Conservation (phyloP, 2,888 invertebrate genomes). For the Tenthredo livida region DNA sequence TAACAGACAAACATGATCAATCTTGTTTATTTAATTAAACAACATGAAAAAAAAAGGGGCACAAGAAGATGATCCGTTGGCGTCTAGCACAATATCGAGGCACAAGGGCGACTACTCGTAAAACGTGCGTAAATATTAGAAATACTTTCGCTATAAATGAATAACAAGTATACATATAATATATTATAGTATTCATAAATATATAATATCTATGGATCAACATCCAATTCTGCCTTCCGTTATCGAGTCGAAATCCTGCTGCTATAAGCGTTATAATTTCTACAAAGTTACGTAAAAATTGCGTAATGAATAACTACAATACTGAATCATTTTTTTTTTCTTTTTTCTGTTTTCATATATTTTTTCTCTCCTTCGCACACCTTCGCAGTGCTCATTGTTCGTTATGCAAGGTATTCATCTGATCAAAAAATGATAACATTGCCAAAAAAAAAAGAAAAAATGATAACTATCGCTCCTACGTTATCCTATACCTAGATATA, state of each 20-base stretch:
- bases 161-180: not conserved
- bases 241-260: constrained; percentile 16
- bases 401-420: not conserved
- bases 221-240: not conserved
- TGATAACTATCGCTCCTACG: not conserved
- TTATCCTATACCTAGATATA: not conserved
- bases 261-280: not conserved
- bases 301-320: not conserved
- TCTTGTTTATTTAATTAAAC: not conserved
- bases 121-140: not conserved
- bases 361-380: not conserved
- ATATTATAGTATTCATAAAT: not conserved
- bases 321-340: not conserved
- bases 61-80: not conserved
- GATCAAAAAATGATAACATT: not conserved
- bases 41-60: not conserved
- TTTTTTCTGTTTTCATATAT: not conserved
- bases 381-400: not conserved
- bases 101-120: not conserved
- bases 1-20: not conserved
- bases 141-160: not conserved
- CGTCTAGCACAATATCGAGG: not conserved
- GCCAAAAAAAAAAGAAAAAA: not conserved
- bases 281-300: constrained; percentile 20
- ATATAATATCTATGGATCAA: not conserved